Percentiles rank a stretch among this genome's conserved stretches.
Conservation (phyloP, 2,113 vertebrate species). For the Tamias sibiricus region DNA sequence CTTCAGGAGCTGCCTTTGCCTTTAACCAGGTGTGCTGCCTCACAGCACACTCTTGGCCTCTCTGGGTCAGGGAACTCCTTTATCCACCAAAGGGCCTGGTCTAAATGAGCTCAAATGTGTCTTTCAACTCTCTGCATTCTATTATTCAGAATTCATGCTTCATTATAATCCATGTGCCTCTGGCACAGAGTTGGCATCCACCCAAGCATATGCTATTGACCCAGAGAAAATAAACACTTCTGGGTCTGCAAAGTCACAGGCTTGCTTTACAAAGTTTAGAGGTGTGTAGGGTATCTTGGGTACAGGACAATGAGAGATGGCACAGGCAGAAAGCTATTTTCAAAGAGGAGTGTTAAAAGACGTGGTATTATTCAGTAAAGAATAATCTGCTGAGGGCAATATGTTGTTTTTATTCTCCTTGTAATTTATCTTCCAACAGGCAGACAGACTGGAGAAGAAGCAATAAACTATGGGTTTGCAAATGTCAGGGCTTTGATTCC, state of each 20-base stretch:
- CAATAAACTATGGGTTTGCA: conserved; percentile 25
- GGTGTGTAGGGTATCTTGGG: background rate
- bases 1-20: background rate
- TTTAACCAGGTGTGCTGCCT: background rate
- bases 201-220: background rate
- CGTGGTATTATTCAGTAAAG: conserved; percentile 3
- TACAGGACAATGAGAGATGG: background rate
- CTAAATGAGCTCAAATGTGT: background rate
- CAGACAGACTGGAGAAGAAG: background rate
- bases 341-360: conserved; percentile 50
- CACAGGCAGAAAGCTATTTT: conserved; percentile 43
- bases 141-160: background rate
- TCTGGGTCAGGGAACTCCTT: background rate
- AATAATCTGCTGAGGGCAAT: background rate
- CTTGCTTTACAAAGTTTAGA: background rate
- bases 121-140: background rate
- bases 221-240: conserved; percentile 57
- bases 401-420: conserved; percentile 13
- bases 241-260: background rate
- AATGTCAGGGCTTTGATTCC: background rate
- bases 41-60: background rate
- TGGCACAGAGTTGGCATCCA: background rate
- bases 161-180: background rate
- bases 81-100: background rate
- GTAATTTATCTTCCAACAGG: conserved; percentile 48